A percentile compares a stretch with the other conserved stretches of the same genome.
These are phyloP conservation scores for Notodonta dromedarius DNA, from an alignment of 2,888 invertebrate species.

Conservation along the genomic window DNA sequence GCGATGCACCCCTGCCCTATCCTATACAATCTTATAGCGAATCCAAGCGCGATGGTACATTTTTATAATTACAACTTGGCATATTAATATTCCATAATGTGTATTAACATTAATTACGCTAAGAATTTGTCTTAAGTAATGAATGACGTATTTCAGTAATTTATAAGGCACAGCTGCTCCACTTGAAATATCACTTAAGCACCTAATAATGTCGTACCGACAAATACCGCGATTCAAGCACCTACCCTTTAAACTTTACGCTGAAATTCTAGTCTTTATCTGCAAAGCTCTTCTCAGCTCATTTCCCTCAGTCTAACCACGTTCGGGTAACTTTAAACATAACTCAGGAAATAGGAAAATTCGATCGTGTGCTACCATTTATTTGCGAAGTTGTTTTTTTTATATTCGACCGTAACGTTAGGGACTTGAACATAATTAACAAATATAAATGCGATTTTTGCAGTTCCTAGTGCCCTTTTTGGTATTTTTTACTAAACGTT, in stretches of 20 bases:
- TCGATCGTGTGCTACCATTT: neutral
- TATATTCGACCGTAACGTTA: conserved; percentile 7
- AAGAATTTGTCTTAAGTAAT: neutral
- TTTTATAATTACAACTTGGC: too few species aligned
- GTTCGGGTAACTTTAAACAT: neutral
- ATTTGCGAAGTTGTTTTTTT: neutral
- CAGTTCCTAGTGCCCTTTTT: too few species aligned
- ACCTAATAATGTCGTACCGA: neutral
- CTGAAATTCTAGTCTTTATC: conserved; percentile 6
- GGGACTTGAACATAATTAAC: conserved; percentile 11
- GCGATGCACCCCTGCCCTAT: too few species aligned
- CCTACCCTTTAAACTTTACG: neutral
- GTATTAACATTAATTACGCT: neutral
- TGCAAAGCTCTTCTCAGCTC: conserved; percentile 3
- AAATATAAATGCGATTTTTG: too few species aligned
- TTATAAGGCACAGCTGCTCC: neutral
- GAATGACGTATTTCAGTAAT: neutral
- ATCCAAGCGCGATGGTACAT: too few species aligned
- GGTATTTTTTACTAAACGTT: too few species aligned
- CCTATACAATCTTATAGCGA: too few species aligned
- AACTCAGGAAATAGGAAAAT: neutral
- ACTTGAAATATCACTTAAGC: conserved; percentile 2
- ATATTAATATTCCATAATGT: too few species aligned
- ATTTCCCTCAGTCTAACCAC: neutral
- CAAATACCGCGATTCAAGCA: neutral